Evolutionary conservation across 2,888 invertebrate genomes (phyloP).

Genomic region (Serrognathus titanus): DNA sequence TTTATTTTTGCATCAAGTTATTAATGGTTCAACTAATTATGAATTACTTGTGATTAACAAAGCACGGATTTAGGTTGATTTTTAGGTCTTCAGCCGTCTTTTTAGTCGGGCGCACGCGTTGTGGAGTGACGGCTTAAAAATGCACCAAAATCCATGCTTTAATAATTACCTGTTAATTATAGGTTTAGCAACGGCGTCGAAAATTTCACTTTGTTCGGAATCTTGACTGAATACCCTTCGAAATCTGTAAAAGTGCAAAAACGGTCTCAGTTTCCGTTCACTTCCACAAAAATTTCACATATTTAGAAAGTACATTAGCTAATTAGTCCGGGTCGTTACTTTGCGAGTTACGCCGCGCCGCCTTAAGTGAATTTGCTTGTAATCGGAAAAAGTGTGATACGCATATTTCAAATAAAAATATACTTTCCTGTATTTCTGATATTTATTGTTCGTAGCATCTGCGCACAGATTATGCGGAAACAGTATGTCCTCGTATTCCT

Average conservation of each 20-base stretch:
- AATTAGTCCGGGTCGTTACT: not conserved
- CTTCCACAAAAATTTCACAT: no score
- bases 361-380: not conserved
- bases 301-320: no score
- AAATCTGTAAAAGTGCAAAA: constrained; percentile 42
- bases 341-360: not conserved
- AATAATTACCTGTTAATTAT: constrained; percentile 49
- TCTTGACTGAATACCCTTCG: constrained; percentile 49
- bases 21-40: no score
- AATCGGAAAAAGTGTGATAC: not conserved
- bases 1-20: no score
- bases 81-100: no score
- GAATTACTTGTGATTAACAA: no score
- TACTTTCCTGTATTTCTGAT: constrained; percentile 20
- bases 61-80: no score
- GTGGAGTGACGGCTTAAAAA: no score
- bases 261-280: constrained; percentile 1
- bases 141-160: no score
- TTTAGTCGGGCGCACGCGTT: no score
- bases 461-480: constrained; percentile 4
- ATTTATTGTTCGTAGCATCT: constrained; percentile 6
- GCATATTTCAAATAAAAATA: not conserved
- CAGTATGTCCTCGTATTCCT: constrained; percentile 17
- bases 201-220: constrained; percentile 46
- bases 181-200: constrained; percentile 50